These are phyloP conservation scores for Channa argus DNA, from an alignment of 2,113 vertebrate genomes.

Conservation along the genomic window DNA sequence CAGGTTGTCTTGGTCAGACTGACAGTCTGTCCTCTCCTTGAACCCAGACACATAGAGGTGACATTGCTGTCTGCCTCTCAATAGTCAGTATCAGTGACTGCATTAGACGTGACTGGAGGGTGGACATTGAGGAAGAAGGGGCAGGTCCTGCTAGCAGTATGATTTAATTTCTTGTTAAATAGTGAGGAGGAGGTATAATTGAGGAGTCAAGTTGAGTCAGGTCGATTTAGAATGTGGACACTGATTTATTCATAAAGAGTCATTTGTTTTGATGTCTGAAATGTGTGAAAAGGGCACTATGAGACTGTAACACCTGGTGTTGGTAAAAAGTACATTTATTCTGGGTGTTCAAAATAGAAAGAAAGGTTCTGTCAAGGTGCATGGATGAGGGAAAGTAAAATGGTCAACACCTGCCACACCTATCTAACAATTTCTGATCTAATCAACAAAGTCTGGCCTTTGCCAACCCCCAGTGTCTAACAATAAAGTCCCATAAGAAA, in stretches of 20 bases:
- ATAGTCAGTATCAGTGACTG: slow-evolving; percentile 59
- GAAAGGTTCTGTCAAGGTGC: too few species aligned
- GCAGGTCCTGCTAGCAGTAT: slow-evolving; percentile 16
- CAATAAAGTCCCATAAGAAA: too few species aligned
- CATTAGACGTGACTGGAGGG: slow-evolving; percentile 38
- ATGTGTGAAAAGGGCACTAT: too few species aligned
- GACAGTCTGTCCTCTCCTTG: slow-evolving; percentile 62
- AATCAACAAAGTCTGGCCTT: too few species aligned
- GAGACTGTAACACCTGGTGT: too few species aligned
- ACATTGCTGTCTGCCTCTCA: slow-evolving; percentile 47
- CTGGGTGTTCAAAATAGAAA: too few species aligned
- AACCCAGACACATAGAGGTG: slow-evolving; percentile 64
- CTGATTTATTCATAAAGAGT: not conserved
- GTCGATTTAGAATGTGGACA: not conserved
- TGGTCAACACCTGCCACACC: too few species aligned
- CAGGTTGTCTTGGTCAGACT: slow-evolving; percentile 17
- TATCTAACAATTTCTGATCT: too few species aligned
- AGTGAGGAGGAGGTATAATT: slow-evolving; percentile 13
- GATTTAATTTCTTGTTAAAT: not conserved
- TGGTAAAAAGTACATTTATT: too few species aligned
- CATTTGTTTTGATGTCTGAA: not conserved
- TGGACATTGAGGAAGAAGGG: slow-evolving; percentile 10
- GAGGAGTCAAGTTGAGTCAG: slow-evolving; percentile 1
- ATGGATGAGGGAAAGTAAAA: too few species aligned
- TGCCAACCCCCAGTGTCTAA: too few species aligned